These are phyloP conservation scores for Crocodylus rhombifer DNA, from an alignment of 2,797 vertebrate species.

Conservation along the genomic window DNA sequence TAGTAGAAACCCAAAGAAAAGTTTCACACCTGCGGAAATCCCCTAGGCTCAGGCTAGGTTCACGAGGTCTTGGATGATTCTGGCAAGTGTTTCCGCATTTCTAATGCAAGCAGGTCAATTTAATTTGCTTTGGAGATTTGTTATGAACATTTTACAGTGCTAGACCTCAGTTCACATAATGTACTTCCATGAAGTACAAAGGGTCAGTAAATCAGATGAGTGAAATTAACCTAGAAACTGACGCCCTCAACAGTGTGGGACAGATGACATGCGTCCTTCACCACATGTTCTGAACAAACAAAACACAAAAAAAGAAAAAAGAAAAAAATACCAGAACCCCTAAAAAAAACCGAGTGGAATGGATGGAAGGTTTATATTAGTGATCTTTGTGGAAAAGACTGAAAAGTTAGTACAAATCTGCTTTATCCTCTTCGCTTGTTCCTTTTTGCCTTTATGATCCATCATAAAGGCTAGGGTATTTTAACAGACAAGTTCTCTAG, in stretches of 20 bases:
- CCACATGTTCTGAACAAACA: background rate
- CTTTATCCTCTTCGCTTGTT: background rate
- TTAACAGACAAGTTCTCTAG: no score
- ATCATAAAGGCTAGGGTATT: background rate
- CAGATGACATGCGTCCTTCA: background rate
- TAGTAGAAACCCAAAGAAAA: background rate
- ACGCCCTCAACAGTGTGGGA: background rate
- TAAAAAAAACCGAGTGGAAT: background rate
- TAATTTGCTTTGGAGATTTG: background rate
- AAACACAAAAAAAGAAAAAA: background rate
- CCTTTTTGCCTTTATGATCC: background rate
- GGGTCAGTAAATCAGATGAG: background rate
- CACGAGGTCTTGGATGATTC: background rate
- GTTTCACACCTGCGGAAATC: background rate
- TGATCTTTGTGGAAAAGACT: no score
- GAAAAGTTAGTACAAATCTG: no score
- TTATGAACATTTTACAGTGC: background rate
- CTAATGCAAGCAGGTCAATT: background rate
- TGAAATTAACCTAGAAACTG: background rate
- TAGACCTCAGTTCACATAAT: background rate
- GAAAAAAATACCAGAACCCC: no score
- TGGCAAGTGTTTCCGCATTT: background rate
- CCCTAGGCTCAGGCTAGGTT: background rate
- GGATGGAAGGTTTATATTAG: no score
- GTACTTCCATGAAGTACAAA: background rate